A percentile compares a stretch with the other conserved stretches of the same genome.
These are phyloP conservation scores for Natrix natrix DNA, from an alignment of 2,797 vertebrate genomes.

Conservation along the genomic window DNA sequence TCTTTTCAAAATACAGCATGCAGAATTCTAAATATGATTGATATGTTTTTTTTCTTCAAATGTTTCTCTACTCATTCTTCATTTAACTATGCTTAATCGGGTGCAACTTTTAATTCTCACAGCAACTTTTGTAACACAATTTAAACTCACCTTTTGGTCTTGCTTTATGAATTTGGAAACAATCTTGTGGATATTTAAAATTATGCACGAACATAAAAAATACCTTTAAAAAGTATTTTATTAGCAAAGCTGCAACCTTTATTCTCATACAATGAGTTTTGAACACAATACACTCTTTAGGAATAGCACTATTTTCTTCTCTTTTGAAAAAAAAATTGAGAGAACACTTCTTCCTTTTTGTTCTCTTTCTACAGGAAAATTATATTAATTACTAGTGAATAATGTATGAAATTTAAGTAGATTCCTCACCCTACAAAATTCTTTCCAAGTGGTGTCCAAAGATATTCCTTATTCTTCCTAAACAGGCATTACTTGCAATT, in stretches of 20 bases:
- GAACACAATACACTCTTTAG: not conserved
- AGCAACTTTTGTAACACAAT: not conserved
- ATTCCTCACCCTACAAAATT: not conserved
- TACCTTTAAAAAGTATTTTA: not conserved
- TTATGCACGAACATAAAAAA: not conserved
- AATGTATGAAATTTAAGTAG: not conserved
- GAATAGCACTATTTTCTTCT: not conserved
- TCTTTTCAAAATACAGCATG: not conserved
- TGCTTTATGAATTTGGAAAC: not conserved
- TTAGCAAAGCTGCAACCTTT: not conserved
- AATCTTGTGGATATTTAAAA: not conserved
- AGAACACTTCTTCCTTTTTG: not conserved
- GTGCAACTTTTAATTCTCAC: not conserved
- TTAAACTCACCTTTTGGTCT: not conserved
- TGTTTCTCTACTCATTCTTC: not conserved
- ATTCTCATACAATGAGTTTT: not conserved
- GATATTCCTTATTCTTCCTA: not conserved
- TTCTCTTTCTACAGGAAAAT: too few relatives aligned
- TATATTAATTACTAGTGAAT: not conserved
- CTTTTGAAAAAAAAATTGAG: not conserved
- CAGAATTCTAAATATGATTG: not conserved
- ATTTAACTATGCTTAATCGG: not conserved
- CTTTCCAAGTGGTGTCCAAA: not conserved
- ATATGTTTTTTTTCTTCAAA: not conserved
- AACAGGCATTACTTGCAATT: not conserved